Evolutionary conservation across 1,140 invertebrate species (phyloP).

Genomic region (Mycetomoellerius zeteki): DNA sequence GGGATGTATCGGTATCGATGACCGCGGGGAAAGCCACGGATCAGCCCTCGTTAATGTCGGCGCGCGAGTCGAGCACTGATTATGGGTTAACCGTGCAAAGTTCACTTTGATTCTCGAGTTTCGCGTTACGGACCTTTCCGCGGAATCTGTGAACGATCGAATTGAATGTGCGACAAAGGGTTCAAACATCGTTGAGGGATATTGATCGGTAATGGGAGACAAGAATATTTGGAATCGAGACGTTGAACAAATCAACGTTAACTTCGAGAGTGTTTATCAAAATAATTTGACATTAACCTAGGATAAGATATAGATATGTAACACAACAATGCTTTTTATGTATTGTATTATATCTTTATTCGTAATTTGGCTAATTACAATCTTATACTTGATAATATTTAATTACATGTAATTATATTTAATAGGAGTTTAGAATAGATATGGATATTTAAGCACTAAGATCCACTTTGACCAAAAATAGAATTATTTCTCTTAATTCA

Average conservation of each 20-base stretch:
- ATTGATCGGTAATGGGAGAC: neutral
- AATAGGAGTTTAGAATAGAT: neutral
- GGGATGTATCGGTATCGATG: constrained; percentile 65
- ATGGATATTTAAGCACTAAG: no score
- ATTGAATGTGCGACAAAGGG: constrained; percentile 42
- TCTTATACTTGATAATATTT: neutral
- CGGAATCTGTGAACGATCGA: constrained; percentile 12
- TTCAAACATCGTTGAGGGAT: neutral
- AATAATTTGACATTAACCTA: neutral
- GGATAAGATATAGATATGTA: neutral
- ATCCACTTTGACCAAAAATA: no score
- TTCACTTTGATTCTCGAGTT: constrained; percentile 60
- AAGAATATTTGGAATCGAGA: neutral
- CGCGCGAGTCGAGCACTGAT: constrained; percentile 53
- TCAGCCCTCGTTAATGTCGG: constrained; percentile 56
- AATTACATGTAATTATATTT: neutral
- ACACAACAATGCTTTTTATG: neutral
- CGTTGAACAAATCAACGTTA: neutral
- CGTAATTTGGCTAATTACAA: neutral
- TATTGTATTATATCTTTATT: neutral
- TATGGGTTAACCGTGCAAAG: constrained; percentile 65
- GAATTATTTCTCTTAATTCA: no score
- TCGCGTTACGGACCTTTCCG: constrained; percentile 33
- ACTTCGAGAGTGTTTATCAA: neutral
- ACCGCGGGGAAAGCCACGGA: constrained; percentile 54